phyloP scores from a whole-genome alignment of 2,113 vertebrate species.

The Eubucco bourcierii region DNA sequence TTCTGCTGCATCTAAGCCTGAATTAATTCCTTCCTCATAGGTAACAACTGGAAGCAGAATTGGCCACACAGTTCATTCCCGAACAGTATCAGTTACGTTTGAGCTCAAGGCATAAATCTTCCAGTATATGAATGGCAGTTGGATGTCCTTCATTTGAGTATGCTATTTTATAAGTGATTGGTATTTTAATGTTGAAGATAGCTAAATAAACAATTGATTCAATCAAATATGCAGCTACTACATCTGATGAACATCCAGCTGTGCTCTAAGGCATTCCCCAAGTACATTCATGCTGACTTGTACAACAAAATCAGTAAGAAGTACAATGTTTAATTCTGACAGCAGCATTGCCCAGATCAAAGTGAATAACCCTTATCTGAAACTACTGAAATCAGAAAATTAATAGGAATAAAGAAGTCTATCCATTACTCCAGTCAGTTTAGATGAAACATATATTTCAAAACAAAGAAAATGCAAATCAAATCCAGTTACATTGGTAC shows the following conservation, averaged over 20 bases:
- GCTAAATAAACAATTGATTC: neutral
- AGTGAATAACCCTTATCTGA: neutral
- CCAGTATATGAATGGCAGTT: neutral
- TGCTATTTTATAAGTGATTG: neutral
- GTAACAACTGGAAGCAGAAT: neutral
- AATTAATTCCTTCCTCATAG: neutral
- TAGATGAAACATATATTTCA: constrained; percentile 12
- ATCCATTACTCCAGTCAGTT: neutral
- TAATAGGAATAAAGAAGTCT: neutral
- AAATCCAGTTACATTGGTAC: neutral
- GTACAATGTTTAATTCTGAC: neutral
- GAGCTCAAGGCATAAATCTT: neutral
- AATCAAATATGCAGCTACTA: neutral
- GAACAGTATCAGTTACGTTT: neutral
- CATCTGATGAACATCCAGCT: neutral
- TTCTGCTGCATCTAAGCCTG: neutral
- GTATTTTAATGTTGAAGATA: neutral
- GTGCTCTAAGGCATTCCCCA: neutral
- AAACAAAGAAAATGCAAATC: constrained; percentile 1
- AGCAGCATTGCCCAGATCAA: constrained; percentile 4
- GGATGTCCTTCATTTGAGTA: neutral
- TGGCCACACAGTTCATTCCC: neutral
- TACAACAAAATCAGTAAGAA: neutral
- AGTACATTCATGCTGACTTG: neutral
- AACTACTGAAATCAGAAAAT: constrained; percentile 4